These are phyloP conservation scores for Drosophila melanica DNA, from an alignment of 1,140 invertebrate genomes.

Conservation along the genomic window DNA sequence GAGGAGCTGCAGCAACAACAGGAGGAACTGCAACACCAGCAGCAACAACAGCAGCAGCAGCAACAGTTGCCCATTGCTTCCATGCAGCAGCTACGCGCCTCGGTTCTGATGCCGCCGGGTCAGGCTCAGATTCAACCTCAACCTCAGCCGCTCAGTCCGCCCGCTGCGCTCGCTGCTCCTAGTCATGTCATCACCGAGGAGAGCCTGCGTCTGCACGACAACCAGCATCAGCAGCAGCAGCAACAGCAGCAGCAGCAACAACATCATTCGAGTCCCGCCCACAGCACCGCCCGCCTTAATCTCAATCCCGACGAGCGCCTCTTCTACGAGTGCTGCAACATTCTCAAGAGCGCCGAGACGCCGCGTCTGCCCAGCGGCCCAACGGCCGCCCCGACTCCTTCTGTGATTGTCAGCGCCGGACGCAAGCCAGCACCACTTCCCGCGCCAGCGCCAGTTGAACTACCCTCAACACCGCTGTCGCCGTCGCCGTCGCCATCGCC, in stretches of 20 bases:
- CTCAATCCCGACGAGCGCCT: constrained; percentile 83
- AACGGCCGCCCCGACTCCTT: constrained; percentile 34
- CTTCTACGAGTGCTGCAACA: constrained; percentile 83
- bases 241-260: constrained; percentile 37
- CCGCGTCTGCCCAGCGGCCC: constrained; percentile 40
- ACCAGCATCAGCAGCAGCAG: constrained; percentile 51
- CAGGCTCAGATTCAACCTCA: not conserved
- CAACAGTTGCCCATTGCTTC: too few relatives aligned
- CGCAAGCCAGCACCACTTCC: constrained; percentile 18
- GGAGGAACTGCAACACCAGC: not conserved
- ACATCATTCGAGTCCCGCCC: constrained; percentile 36
- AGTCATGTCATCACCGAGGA: constrained; percentile 66
- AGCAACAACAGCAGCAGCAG: not conserved
- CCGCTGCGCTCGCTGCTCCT: not conserved
- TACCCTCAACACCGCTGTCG: constrained; percentile 19
- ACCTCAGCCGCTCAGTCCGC: not conserved
- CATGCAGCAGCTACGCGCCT: constrained; percentile 51
- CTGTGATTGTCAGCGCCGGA: constrained; percentile 41
- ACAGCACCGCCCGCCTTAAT: constrained; percentile 60
- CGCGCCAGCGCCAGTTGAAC: too few relatives aligned
- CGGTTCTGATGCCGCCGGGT: constrained; percentile 54
- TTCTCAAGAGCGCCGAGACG: constrained; percentile 78
- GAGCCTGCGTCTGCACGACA: constrained; percentile 63
- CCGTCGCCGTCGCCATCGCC: constrained; percentile 23
- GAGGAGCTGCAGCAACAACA: not conserved